Evolutionary conservation across 2,113 vertebrate genomes (phyloP), one percentile per base, ranked within the genome.

Genomic region (Oryzias melastigma): DNA sequence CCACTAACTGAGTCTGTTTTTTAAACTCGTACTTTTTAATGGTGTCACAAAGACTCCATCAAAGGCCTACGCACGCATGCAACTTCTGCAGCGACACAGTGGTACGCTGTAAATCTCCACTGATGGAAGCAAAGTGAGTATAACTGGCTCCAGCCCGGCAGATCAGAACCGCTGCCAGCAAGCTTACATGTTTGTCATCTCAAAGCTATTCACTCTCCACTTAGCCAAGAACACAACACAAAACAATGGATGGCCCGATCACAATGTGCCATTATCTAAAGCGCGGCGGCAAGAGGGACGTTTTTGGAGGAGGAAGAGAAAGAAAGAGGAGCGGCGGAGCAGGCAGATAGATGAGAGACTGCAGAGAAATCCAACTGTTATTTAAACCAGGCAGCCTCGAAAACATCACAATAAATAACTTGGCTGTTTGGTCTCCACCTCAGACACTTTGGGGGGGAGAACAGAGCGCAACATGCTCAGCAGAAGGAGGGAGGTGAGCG

Each of bases 151-250:
- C 93, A 94, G 84, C 75, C 80, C 82, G 25, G 93, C 90, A 86
- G 86, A 93, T 93, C 93, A 96, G 90, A 94, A 92, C 86, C 84
- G 91, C 94, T 96, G 95, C 94, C 94, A 94, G 91, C 80, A 71
- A 88, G 84, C 86, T 87, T 90, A 92, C 90, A 92, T 94, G 88
- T 94, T 94, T 96, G 91, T 97, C 94, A 97, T 95, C 93, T 93
- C 91, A 87, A 93, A 96, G 95, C 89, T 95, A 95, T 96, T 95
- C 84, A 92, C 92, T 91, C 90, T 85, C 80, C 75, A 82, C 88
- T 91, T 93, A 94, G 91, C 89, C 89, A 92, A 92, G 85, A 95
- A 95, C 93, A 94, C 91, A 93, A 94, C 94, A 94, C 89, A 93
- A 35, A 94, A 94, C 92, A 88, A 91, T 89, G 86, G 82, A 77